Evolutionary conservation across 2,113 vertebrate species (phyloP).

Genomic region (Lophura nycthemera): DNA sequence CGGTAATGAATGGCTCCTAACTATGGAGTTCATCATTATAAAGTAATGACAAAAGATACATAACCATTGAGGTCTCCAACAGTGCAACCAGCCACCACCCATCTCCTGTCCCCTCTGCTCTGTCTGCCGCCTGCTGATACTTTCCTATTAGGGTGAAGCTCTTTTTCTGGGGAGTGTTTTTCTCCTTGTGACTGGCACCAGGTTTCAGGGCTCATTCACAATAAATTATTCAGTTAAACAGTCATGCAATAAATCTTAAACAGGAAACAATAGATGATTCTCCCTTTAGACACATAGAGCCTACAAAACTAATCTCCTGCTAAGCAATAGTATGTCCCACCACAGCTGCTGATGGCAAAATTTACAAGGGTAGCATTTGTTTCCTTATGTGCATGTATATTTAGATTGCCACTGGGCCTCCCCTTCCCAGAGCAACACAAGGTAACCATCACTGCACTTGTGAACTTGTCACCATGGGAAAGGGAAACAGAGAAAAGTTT

Average conservation of each 20-base stretch:
- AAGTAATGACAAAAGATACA: constrained; percentile 61
- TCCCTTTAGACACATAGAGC: constrained; percentile 27
- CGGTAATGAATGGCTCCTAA: constrained; percentile 76
- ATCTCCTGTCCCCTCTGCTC: neutral
- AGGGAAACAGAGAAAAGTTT: neutral
- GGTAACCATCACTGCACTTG: neutral
- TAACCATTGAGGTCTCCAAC: constrained; percentile 17
- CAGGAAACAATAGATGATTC: constrained; percentile 60
- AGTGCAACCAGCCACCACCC: constrained; percentile 22
- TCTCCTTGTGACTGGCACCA: constrained; percentile 3
- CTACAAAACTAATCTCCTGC: constrained; percentile 45
- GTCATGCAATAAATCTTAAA: constrained; percentile 55
- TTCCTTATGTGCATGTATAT: constrained; percentile 20
- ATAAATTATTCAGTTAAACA: constrained; percentile 63
- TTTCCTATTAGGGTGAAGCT: constrained; percentile 45
- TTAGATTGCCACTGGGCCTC: constrained; percentile 7
- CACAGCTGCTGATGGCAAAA: constrained; percentile 57
- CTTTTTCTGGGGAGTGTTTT: neutral
- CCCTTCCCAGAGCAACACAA: constrained; percentile 6
- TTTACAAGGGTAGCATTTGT: constrained; percentile 53
- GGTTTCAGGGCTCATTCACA: constrained; percentile 38
- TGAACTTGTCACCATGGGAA: neutral
- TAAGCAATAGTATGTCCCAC: constrained; percentile 31
- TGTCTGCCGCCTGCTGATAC: neutral
- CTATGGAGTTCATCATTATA: constrained; percentile 44